phyloP scores from a whole-genome alignment of 2,888 invertebrate genomes.

The Trachelus iudaicus region DNA sequence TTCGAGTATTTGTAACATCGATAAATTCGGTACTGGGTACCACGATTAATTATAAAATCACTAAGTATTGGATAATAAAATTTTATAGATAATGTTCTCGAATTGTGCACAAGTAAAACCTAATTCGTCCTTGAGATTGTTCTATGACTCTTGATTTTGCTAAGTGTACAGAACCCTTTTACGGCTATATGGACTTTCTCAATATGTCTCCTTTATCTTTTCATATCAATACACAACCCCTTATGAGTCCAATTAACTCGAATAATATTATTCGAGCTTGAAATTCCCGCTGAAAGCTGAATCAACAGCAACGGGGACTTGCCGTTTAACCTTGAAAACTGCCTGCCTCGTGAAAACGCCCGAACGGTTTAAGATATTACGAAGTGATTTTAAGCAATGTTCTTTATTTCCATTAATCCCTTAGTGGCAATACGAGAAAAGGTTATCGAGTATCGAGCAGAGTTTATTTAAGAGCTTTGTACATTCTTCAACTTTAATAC shows the following conservation, averaged over 20 bases:
- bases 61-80: neutral
- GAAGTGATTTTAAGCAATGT: neutral
- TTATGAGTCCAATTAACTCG: conserved; percentile 50
- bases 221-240: conserved; percentile 29
- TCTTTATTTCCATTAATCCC: conserved; percentile 15
- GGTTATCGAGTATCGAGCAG: neutral
- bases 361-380: conserved; percentile 11
- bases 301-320: conserved; percentile 34
- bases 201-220: conserved; percentile 4
- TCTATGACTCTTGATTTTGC: too few relatives aligned
- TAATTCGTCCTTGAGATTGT: neutral
- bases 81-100: neutral
- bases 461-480: neutral
- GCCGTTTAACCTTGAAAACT: neutral
- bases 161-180: neutral
- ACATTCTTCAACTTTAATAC: neutral
- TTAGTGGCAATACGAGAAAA: neutral
- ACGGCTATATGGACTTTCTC: neutral
- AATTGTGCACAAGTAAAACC: neutral
- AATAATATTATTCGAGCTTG: conserved; percentile 49
- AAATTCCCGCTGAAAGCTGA: conserved; percentile 43
- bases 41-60: neutral
- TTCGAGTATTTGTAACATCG: neutral
- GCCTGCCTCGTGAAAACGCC: conserved; percentile 7
- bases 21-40: neutral